Evolutionary conservation across 2,113 vertebrate species (phyloP), one percentile per base, ranked within the genome.

Genomic region (Acanthisitta chloris): DNA sequence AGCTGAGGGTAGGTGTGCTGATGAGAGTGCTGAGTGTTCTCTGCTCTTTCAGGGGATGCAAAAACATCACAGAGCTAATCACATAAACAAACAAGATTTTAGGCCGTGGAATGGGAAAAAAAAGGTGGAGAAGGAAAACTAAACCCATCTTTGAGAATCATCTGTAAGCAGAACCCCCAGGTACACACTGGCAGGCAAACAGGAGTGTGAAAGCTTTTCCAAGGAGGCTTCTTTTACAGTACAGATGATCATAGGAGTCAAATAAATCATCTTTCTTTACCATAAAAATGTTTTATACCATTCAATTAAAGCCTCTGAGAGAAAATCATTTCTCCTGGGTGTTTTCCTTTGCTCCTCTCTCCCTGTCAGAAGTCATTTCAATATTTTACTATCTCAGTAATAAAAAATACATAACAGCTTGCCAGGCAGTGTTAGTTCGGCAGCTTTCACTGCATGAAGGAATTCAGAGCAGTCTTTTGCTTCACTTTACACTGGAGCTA

Each of bases 321-420:
- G 64, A 86, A 86, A 92, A 79, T 79, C 8, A 62, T 84, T 81
- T 93, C 95, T 97, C 96, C 74, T 72, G 93, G 94, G 93, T 87
- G 81, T 94, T 94, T 94, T 86, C 59, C 78, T 92, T 92, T 65
- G 77, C 93, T 96, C 81, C 54, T 57, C 71, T 51, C 83, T 91
- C 52, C 49, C 71, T 64, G 80, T 85, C 43, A 46, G 77, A 95
- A 96, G 94, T 82, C 54, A 91, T 97, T 96, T 96, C 94, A 96
- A 94, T 97, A 96, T 97, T 96, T 96, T 95, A 96, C 93, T 92
- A 49, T 88, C 90, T 91, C 15, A 38, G 70, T 95, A 97, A 96
- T 97, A 92, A 97, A 97, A 97, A 96, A 92, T 95, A 83, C 81
- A 96, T 96, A 73, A 72, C 48, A 28, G 81, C 48, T 77, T 64